Conservation (phyloP, 2,888 invertebrate species). For the Nomada fabriciana region DNA sequence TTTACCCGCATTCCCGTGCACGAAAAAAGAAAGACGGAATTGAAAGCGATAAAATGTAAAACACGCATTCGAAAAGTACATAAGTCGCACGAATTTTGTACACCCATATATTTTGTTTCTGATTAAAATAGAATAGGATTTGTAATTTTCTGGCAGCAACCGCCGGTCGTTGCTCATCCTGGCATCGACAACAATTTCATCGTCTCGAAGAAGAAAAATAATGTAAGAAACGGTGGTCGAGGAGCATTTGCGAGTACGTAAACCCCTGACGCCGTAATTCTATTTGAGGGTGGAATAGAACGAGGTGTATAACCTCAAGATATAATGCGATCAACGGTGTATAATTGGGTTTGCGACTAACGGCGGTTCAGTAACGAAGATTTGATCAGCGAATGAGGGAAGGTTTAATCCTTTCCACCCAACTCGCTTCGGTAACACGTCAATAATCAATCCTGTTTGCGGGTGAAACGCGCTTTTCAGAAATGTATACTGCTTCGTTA, state of each 20-base stretch:
- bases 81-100: too few species aligned
- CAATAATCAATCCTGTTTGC: background rate
- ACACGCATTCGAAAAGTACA: too few species aligned
- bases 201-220: background rate
- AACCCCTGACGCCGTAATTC: slow-evolving; percentile 30
- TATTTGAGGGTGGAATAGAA: slow-evolving; percentile 35
- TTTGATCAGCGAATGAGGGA: slow-evolving; percentile 23
- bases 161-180: too few species aligned
- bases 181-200: too few species aligned
- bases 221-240: background rate
- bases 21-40: too few species aligned
- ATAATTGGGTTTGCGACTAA: slow-evolving; percentile 49
- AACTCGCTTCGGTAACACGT: background rate
- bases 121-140: too few species aligned
- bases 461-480: background rate
- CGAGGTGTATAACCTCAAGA: slow-evolving; percentile 41
- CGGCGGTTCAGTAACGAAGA: slow-evolving; percentile 31
- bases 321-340: slow-evolving; percentile 46
- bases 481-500: background rate
- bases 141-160: too few species aligned
- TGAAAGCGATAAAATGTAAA: too few species aligned
- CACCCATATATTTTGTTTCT: too few species aligned
- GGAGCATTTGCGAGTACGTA: background rate
- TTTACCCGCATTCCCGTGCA: too few species aligned
- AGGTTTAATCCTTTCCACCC: slow-evolving; percentile 11